A percentile compares a stretch with the other conserved stretches of the same genome.
Conservation (phyloP, 1,140 invertebrate species). For the Spodoptera frugiperda region DNA sequence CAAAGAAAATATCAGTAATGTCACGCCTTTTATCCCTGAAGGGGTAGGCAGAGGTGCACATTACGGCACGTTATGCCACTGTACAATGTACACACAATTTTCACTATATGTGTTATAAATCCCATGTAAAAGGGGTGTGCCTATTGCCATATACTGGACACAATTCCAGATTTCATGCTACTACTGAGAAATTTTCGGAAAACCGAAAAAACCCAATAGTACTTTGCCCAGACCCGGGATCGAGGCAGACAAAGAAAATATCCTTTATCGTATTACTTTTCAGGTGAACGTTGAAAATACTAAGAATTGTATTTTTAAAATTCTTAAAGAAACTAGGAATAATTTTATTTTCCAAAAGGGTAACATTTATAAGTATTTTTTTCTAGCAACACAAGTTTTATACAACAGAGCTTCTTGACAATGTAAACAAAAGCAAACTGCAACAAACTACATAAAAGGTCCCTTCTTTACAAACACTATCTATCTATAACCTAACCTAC, state of each 20-base stretch:
- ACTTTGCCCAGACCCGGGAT: no score
- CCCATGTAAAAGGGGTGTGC: no score
- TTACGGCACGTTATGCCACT: no score
- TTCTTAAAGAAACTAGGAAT: background rate
- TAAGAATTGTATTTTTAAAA: background rate
- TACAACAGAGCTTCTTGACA: background rate
- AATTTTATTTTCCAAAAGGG: background rate
- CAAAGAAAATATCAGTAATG: background rate
- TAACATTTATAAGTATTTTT: background rate
- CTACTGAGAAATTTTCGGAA: no score
- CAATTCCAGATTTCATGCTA: no score
- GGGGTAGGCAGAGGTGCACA: no score
- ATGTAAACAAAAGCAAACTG: conserved; percentile 35
- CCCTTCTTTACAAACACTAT: conserved; percentile 65
- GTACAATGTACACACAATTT: no score
- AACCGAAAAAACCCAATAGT: no score
- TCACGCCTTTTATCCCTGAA: no score
- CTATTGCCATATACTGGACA: no score
- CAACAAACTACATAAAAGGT: conserved; percentile 61
- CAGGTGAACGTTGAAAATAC: background rate
- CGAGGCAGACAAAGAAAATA: background rate
- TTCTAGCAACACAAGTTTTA: background rate
- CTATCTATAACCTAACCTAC: conserved; percentile 51
- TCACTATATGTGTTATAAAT: no score
- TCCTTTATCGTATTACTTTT: background rate